phyloP scores from a whole-genome alignment of 1,140 invertebrate genomes.

The Caenorhabditis brenneri region DNA sequence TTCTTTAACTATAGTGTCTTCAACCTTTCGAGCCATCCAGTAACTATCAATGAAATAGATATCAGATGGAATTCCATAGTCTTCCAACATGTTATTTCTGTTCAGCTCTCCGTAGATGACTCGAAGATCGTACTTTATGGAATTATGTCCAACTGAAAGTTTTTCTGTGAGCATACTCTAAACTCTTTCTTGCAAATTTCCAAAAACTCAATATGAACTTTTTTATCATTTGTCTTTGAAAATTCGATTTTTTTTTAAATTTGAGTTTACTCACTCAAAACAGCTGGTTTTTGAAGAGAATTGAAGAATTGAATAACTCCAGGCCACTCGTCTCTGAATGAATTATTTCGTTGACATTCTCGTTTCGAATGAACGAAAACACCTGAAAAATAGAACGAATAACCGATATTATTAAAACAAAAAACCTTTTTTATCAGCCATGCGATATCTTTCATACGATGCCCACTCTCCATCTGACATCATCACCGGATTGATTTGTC shows the following conservation, averaged over 20 bases:
- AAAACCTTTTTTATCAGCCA: slow-evolving; percentile 15
- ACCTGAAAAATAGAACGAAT: background rate
- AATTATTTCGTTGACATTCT: slow-evolving; percentile 54
- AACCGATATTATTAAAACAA: background rate
- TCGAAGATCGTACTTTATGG: slow-evolving; percentile 59
- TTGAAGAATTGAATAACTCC: slow-evolving; percentile 57
- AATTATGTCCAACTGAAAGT: slow-evolving; percentile 60
- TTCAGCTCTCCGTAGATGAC: slow-evolving; percentile 56
- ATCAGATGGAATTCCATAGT: slow-evolving; percentile 25
- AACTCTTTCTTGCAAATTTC: no score
- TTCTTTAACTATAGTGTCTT: slow-evolving; percentile 1
- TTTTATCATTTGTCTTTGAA: no score
- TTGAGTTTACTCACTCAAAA: background rate
- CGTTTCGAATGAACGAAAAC: slow-evolving; percentile 8
- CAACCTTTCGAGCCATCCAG: background rate
- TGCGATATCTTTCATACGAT: slow-evolving; percentile 50
- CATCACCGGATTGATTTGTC: slow-evolving; percentile 58
- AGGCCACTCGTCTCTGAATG: slow-evolving; percentile 61
- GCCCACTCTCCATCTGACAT: slow-evolving; percentile 55
- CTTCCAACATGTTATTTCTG: slow-evolving; percentile 43
- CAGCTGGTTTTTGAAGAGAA: slow-evolving; percentile 55
- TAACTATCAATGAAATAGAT: slow-evolving; percentile 25
- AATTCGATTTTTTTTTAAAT: no score
- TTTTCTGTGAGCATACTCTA: no score
- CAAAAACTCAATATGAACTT: no score